These are phyloP conservation scores for Conops quadrifasciatus DNA, from an alignment of 2,888 invertebrate genomes.

Conservation along the genomic window DNA sequence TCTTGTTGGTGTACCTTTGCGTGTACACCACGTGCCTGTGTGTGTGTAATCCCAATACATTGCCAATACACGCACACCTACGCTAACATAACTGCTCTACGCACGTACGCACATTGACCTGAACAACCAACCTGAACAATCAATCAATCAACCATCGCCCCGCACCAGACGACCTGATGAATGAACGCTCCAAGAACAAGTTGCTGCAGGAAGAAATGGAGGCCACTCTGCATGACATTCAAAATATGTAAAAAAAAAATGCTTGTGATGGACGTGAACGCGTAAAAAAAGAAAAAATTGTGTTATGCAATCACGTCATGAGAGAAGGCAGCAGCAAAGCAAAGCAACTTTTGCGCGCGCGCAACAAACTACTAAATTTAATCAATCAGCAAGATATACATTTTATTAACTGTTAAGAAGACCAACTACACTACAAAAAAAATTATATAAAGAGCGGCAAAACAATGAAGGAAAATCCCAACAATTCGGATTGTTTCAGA, in stretches of 20 bases:
- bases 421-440: too few relatives aligned
- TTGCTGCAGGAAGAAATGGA: slow-evolving; percentile 98
- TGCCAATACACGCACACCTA: slow-evolving; percentile 7
- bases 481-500: too few relatives aligned
- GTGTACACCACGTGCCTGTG: slow-evolving; percentile 36
- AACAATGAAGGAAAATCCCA: too few relatives aligned
- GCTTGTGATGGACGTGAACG: slow-evolving; percentile 1
- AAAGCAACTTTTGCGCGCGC: slow-evolving; percentile 9
- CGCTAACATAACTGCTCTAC: neutral
- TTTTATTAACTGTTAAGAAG: slow-evolving; percentile 5
- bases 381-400: slow-evolving; percentile 32
- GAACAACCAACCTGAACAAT: too few relatives aligned
- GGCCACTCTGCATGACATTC: slow-evolving; percentile 97
- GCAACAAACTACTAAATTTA: slow-evolving; percentile 28
- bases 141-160: neutral
- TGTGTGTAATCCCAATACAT: slow-evolving; percentile 36
- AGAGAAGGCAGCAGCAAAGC: slow-evolving; percentile 30
- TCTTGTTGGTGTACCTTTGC: slow-evolving; percentile 34
- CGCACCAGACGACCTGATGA: slow-evolving; percentile 86
- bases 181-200: slow-evolving; percentile 95
- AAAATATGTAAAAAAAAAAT: slow-evolving; percentile 85
- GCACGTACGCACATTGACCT: neutral
- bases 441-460: too few relatives aligned
- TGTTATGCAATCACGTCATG: slow-evolving; percentile 20
- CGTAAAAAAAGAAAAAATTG: neutral